A percentile compares a stretch with the other conserved stretches of the same genome.
These are phyloP conservation scores for Rynchops niger DNA, from an alignment of 2,113 vertebrate genomes.

Conservation along the genomic window DNA sequence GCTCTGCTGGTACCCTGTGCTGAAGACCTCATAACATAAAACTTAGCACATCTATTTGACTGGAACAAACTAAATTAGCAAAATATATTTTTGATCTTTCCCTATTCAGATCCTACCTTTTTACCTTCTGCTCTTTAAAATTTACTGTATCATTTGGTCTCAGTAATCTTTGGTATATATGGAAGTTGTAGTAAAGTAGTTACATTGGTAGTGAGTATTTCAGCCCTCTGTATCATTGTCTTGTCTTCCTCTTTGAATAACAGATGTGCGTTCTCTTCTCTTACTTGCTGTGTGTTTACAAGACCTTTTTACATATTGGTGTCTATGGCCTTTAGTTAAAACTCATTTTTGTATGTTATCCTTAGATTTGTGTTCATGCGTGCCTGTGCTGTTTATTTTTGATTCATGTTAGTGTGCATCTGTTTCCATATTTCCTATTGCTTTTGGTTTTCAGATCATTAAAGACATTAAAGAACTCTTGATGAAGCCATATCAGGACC, in stretches of 20 bases:
- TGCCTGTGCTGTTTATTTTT: constrained; percentile 8
- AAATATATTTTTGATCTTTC: neutral
- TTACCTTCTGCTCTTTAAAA: neutral
- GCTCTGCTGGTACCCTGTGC: neutral
- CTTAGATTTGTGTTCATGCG: neutral
- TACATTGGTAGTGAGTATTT: neutral
- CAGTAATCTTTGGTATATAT: neutral
- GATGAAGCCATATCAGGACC: constrained; percentile 49
- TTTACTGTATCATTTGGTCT: neutral
- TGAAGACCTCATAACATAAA: neutral
- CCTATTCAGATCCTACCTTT: neutral
- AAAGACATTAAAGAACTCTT: constrained; percentile 48
- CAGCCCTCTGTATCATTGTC: neutral
- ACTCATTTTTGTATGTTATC: neutral
- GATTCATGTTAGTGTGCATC: neutral
- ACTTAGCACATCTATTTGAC: neutral
- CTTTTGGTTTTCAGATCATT: constrained; percentile 65
- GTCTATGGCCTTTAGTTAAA: neutral
- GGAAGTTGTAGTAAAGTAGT: neutral
- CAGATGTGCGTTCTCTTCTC: neutral
- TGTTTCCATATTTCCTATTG: constrained; percentile 47
- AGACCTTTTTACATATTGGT: neutral
- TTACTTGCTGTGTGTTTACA: neutral
- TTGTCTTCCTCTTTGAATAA: neutral
- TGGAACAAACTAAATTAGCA: neutral